Percentiles rank a stretch among this genome's conserved stretches.
Conservation (phyloP, 2,797 vertebrate genomes). For the Calcarius lapponicus region DNA sequence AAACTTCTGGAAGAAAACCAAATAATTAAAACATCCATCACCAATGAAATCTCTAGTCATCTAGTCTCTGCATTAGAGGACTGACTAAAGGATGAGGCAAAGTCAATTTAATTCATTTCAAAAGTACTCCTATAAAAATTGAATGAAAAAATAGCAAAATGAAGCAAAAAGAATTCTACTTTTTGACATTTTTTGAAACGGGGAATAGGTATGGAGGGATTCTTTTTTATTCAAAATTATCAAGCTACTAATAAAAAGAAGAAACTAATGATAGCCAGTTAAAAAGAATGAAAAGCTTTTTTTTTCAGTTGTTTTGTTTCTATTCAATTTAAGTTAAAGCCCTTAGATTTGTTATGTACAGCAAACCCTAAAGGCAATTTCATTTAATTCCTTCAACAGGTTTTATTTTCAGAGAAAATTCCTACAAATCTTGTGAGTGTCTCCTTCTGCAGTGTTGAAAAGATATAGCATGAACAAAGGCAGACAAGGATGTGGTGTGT, state of each 20-base stretch:
- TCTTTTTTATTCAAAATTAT: not conserved
- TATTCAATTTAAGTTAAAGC: not conserved
- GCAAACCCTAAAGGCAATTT: not conserved
- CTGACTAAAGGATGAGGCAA: not conserved
- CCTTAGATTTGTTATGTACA: not conserved
- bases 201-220: not conserved
- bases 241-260: not conserved
- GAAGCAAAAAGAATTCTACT: rapidly evolving
- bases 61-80: not conserved
- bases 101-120: not conserved
- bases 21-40: not conserved
- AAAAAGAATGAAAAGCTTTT: not conserved
- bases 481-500: not conserved
- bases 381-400: not conserved
- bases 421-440: not conserved
- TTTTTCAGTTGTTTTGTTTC: not conserved
- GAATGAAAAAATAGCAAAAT: not conserved
- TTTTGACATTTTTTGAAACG: not conserved
- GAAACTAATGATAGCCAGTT: not conserved
- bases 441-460: not conserved
- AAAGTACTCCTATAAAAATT: not conserved
- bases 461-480: not conserved
- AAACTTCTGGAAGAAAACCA: not conserved
- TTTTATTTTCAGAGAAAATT: not conserved
- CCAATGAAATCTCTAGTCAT: not conserved